Base-by-base conservation (phyloP, 2,113 vertebrate species). In the Hippocampus abdominalis region DNA sequence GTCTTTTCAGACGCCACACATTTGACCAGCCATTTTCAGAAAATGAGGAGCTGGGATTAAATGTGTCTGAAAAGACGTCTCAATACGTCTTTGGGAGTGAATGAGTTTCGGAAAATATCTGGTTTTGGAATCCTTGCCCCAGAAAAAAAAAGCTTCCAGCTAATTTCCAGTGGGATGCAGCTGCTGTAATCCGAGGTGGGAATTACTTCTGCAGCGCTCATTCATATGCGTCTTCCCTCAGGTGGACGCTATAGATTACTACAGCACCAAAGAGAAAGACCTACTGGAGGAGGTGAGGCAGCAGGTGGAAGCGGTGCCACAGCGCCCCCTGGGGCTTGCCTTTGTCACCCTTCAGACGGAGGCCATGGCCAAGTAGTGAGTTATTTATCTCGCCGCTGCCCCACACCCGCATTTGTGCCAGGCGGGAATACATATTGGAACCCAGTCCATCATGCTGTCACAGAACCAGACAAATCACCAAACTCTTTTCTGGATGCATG, bases 181-280 rank as follows among this genome's bases (percentile, higher is more conserved):
- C 20, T 36, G 10, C 40, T 62, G 15, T 62, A 62, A 40, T 60
- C 27, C 57, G 32, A 7, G 16, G 13, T 18, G 20, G 18, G 29
- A 36, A 32, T 62, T 32, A 61, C 29, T 20, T 61, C 29, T 36
- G 15, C 25, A 3, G 42, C 13, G 32, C 32, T 18, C 60, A 60
- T 59, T 18, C 60, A 25, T 16, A 4, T 44, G 21, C 5, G n/a
- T 39, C 39, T 32, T 64, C 63, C 12, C 59, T 29, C 66, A 99
- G 97, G 93, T 98, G 54, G 95, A 99, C 53, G 95, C 97, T 59
- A 91, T 98, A 54, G 88, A 94, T 42, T 95, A 95, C 87, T 99
- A 98, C 69, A 87, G 86, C 0, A 81, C 66, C 54, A 84, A 93
- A 79, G 92, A 89, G 70, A 90, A 90, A 51, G 67, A 83, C 57